A percentile compares a stretch with the other conserved stretches of the same genome.
These are phyloP conservation scores for Acheta domesticus DNA, from an alignment of 2,888 invertebrate genomes.

Conservation along the genomic window DNA sequence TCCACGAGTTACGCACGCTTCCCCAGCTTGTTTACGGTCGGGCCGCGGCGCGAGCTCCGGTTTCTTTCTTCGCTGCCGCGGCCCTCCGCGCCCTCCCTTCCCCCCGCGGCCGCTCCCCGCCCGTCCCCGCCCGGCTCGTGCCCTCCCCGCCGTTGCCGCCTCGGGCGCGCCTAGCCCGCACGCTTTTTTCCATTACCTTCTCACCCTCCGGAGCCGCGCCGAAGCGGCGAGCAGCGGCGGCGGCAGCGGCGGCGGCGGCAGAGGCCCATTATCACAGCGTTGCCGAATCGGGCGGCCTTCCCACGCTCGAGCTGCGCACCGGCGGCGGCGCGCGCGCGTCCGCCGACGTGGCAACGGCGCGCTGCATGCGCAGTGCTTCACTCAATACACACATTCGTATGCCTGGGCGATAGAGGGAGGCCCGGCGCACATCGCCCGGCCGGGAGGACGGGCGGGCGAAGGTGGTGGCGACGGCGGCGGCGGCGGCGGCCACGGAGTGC, in stretches of 20 bases:
- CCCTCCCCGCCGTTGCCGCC: not conserved
- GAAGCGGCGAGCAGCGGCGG: not conserved
- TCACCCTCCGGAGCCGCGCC: not conserved
- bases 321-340: not conserved
- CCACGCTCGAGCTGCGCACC: not conserved
- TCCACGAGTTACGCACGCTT: too few relatives aligned
- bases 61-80: not conserved
- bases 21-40: not conserved
- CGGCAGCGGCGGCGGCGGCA: not conserved
- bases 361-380: slow-evolving; percentile 23
- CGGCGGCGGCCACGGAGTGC: not conserved
- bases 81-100: not conserved
- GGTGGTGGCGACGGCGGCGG: not conserved
- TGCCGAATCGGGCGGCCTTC: slow-evolving; percentile 18
- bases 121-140: not conserved
- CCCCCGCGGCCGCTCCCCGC: not conserved
- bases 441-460: not conserved
- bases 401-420: slow-evolving; percentile 20
- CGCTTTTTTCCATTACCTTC: slow-evolving; percentile 18
- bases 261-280: slow-evolving; percentile 8
- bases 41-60: not conserved
- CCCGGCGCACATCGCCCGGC: not conserved
- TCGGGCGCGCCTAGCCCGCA: not conserved
- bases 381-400: slow-evolving; percentile 25
- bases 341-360: slow-evolving; percentile 12